Percentiles rank a stretch among this genome's conserved stretches.
These are phyloP conservation scores for Magallana nippona DNA, from an alignment of 2,888 invertebrate species.

Conservation along the genomic window DNA sequence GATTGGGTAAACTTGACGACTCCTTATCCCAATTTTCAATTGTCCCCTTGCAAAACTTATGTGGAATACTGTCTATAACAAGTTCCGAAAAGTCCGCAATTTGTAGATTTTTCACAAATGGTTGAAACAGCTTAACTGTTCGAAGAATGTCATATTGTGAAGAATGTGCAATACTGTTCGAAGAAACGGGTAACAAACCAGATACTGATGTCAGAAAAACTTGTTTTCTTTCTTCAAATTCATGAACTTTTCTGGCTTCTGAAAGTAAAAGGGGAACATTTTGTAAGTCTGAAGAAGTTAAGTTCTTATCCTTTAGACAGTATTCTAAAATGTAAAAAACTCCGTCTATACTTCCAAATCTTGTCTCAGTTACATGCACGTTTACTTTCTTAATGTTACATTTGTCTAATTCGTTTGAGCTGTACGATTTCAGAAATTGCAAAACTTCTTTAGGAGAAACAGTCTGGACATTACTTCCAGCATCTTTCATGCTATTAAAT, in stretches of 20 bases:
- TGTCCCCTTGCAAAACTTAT: not conserved
- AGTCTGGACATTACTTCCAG: not conserved
- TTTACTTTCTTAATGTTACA: conserved; percentile 13
- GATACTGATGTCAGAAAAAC: not conserved
- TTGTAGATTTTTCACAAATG: not conserved
- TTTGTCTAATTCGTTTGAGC: not conserved
- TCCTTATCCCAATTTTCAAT: not conserved
- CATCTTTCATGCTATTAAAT: conserved; percentile 21
- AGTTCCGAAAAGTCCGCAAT: not conserved
- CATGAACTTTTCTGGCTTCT: not conserved
- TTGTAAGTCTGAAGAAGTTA: not conserved
- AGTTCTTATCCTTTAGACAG: not conserved
- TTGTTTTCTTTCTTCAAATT: not conserved
- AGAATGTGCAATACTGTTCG: conserved; percentile 7
- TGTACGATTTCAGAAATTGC: conserved; percentile 6
- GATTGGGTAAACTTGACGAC: not conserved
- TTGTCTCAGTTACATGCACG: not conserved
- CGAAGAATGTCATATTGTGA: not conserved
- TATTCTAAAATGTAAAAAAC: conserved; percentile 5
- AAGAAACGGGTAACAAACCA: conserved; percentile 9
- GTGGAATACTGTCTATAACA: not conserved
- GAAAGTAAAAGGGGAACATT: conserved; percentile 35
- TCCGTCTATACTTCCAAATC: not conserved
- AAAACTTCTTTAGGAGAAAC: not conserved
- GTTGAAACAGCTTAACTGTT: not conserved